Evolutionary conservation across 2,888 invertebrate genomes (phyloP).

Genomic region (Mantis religiosa): DNA sequence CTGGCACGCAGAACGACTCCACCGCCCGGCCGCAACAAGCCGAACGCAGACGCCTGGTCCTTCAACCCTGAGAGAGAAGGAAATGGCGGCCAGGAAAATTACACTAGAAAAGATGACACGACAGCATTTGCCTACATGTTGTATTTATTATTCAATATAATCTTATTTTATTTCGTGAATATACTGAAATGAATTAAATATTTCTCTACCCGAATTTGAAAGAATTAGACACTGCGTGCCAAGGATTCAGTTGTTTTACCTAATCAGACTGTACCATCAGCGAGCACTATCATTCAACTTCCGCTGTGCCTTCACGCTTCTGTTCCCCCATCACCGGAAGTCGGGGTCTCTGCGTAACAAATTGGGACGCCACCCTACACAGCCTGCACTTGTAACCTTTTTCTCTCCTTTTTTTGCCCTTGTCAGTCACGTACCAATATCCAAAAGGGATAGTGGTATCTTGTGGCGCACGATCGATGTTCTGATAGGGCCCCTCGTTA

Average conservation of each 20-base stretch:
- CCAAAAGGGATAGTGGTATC: background rate
- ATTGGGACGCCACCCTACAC: background rate
- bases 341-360: background rate
- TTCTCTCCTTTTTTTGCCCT: background rate
- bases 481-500: background rate
- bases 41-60: no score
- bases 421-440: background rate
- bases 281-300: background rate
- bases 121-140: no score
- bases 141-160: no score
- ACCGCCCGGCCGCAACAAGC: no score
- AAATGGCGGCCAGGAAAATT: no score
- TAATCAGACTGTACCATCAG: background rate
- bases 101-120: no score
- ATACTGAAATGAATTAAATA: no score
- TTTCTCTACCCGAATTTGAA: no score
- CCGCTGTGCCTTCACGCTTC: background rate
- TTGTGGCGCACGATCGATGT: background rate
- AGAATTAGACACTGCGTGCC: no score
- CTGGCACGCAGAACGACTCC: no score
- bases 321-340: background rate
- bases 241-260: background rate
- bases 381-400: background rate
- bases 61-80: no score
- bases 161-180: no score